These are phyloP conservation scores for Epizoanthus rinbou DNA, from an alignment of 92 coral and sea anemone genomes.

Conservation along the genomic window DNA sequence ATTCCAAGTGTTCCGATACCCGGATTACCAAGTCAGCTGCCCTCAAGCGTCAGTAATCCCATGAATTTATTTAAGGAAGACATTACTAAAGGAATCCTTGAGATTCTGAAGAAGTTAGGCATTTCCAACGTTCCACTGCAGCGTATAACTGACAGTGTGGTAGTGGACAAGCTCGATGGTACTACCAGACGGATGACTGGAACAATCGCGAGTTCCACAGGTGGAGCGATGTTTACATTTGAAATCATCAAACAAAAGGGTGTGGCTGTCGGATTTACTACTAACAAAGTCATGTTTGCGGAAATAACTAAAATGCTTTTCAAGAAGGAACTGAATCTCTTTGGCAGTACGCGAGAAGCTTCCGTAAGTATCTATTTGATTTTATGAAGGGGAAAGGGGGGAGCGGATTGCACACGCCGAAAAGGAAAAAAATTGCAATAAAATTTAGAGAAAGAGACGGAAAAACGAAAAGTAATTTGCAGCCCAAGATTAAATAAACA, in stretches of 20 bases:
- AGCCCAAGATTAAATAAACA: too few relatives aligned
- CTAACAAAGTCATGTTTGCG: slow-evolving; percentile 39
- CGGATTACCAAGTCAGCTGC: slow-evolving; percentile 39
- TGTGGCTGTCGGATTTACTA: slow-evolving; percentile 37
- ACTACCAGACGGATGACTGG: too few relatives aligned
- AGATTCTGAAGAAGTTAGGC: slow-evolving; percentile 25
- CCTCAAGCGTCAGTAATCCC: slow-evolving; percentile 10
- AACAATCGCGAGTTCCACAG: too few relatives aligned
- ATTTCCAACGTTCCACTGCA: slow-evolving; percentile 39
- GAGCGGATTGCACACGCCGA: too few relatives aligned
- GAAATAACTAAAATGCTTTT: slow-evolving; percentile 30
- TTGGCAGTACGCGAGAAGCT: slow-evolving; percentile 27
- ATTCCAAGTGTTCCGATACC: slow-evolving; percentile 36
- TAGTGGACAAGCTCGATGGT: neutral
- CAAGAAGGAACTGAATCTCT: slow-evolving; percentile 23
- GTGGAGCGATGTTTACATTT: slow-evolving; percentile 14
- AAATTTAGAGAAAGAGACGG: too few relatives aligned
- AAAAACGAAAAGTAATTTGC: too few relatives aligned
- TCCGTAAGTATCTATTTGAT: slow-evolving; percentile 23
- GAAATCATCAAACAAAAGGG: slow-evolving; percentile 37
- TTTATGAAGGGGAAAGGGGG: neutral
- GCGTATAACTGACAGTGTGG: slow-evolving; percentile 3
- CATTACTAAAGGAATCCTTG: slow-evolving; percentile 36
- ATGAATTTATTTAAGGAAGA: slow-evolving; percentile 28
- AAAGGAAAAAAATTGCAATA: too few relatives aligned